A percentile compares a stretch with the other conserved stretches of the same genome.
Evolutionary conservation across 2,113 vertebrate species (phyloP).

Genomic region (Larimichthys crocea): DNA sequence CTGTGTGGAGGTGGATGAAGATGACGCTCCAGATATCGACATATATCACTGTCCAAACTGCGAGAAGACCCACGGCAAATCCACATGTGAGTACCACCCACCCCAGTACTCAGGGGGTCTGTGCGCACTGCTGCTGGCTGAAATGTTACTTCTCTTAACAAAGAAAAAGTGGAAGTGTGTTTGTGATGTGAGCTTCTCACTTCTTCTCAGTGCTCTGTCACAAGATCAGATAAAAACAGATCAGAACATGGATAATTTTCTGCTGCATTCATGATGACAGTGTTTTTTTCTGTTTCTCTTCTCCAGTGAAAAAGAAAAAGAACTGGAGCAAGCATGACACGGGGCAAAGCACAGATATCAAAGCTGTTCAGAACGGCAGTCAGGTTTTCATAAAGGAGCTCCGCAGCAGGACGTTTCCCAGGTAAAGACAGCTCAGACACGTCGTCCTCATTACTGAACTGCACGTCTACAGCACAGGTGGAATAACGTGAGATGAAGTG

Average conservation of each 20-base stretch:
- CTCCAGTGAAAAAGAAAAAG: constrained; percentile 97
- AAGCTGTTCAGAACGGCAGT: constrained; percentile 96
- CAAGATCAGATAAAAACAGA: neutral
- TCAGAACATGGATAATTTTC: neutral
- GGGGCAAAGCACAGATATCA: constrained; percentile 91
- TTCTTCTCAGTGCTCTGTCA: neutral
- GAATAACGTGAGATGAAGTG: no score
- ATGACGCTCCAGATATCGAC: constrained; percentile 97
- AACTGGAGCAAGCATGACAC: constrained; percentile 96
- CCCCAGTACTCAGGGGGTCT: no score
- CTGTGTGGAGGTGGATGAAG: constrained; percentile 97
- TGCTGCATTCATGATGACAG: rapidly evolving
- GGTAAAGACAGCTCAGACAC: constrained; percentile 77
- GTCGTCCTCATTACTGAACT: neutral
- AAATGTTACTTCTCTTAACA: neutral
- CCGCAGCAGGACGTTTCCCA: constrained; percentile 95
- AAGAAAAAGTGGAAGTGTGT: neutral
- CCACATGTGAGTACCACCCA: constrained; percentile 88
- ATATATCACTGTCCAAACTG: constrained; percentile 99
- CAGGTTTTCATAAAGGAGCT: constrained; percentile 98
- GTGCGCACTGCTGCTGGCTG: neutral
- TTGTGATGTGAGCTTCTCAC: neutral
- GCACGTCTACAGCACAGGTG: neutral
- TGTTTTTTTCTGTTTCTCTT: neutral
- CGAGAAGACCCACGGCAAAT: constrained; percentile 96